Base-by-base conservation (phyloP, 2,888 invertebrate species). In the Aleiodes leptofemur region DNA sequence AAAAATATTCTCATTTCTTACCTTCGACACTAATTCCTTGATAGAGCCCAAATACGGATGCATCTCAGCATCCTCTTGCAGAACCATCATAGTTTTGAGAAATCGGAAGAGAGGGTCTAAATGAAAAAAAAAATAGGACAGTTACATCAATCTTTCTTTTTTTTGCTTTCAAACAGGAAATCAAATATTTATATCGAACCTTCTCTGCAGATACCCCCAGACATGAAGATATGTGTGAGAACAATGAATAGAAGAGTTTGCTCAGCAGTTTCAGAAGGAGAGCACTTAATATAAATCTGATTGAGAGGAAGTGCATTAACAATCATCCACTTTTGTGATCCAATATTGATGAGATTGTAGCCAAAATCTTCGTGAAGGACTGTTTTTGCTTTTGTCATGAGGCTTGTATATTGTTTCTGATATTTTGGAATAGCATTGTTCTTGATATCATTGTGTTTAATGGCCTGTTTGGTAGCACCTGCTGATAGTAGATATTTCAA, bases 171-270 rank as follows among this genome's bases (percentile, higher is more conserved):
- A 6, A 53, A 6, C 14, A 43, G 50, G 13, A 0, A 61, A 53
- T 57, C 13, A 43, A 69, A 64, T 9, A 23, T 6, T 14, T 4
- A 34, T 6, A 34, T 64, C 6, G 76, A 83, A 92, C 92, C 91
- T 88, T 92, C 91, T 81, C 87, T 90, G 0, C 92, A 91, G 0
- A 88, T 82, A 8, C 90, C 90, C 4, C 91, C 91, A 9, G 85
- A 87, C 92, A 92, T 92, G 74, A 88, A 92, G 48, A 92, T 91
- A 75, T 92, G 92, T 4, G 88, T 86, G 0, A 92, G 88, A 0
- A 90, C 85, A 8, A 92, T 88, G 51, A 91, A 85, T 16, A 92
- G 81, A 8, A 92, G 74, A 53, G 85, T 88, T 53, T 91, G 90
- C 86, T 81, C 90, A 87, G 79, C 90, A 86, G n/a, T 88, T 79